These are phyloP conservation scores for Leptatherina wallacei DNA, from an alignment of 2,797 vertebrate genomes.

Conservation along the genomic window DNA sequence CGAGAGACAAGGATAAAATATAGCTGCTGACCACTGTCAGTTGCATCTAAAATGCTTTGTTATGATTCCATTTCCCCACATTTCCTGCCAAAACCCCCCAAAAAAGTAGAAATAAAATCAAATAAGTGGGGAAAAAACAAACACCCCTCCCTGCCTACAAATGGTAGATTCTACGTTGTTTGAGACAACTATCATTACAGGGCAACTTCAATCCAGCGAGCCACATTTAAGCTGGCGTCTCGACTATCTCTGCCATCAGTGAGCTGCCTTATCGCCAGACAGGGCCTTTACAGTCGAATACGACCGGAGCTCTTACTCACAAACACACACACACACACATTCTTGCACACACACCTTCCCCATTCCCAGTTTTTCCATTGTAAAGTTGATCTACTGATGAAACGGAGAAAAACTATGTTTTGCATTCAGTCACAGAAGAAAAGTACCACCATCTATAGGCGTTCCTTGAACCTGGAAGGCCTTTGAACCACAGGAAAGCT, in stretches of 20 bases:
- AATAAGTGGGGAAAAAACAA: slow-evolving; percentile 16
- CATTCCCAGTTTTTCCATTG: slow-evolving; percentile 48
- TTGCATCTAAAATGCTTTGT: slow-evolving; percentile 49
- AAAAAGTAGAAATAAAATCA: slow-evolving; percentile 34
- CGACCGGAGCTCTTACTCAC: slow-evolving; percentile 50
- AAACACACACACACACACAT: slow-evolving; percentile 47
- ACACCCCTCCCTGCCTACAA: slow-evolving; percentile 45
- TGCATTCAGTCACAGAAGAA: slow-evolving; percentile 19
- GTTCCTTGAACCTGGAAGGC: slow-evolving; percentile 36
- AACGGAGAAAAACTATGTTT: slow-evolving; percentile 25
- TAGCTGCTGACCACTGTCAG: slow-evolving; percentile 59
- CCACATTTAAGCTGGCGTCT: slow-evolving; percentile 83
- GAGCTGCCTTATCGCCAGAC: slow-evolving; percentile 80
- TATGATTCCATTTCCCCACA: slow-evolving; percentile 53
- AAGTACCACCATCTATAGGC: slow-evolving; percentile 22
- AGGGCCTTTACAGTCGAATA: slow-evolving; percentile 66
- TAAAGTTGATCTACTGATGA: slow-evolving; percentile 50
- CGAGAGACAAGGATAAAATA: slow-evolving; percentile 59
- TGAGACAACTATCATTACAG: slow-evolving; percentile 83
- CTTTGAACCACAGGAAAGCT: slow-evolving; percentile 47
- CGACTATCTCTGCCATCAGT: slow-evolving; percentile 82
- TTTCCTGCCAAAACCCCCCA: slow-evolving; percentile 17
- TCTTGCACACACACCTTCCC: slow-evolving; percentile 37
- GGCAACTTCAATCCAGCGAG: slow-evolving; percentile 80
- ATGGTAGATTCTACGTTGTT: slow-evolving; percentile 77